Evolutionary conservation across 2,797 vertebrate species (phyloP).

Genomic region (Dendrocincla tyrannina): DNA sequence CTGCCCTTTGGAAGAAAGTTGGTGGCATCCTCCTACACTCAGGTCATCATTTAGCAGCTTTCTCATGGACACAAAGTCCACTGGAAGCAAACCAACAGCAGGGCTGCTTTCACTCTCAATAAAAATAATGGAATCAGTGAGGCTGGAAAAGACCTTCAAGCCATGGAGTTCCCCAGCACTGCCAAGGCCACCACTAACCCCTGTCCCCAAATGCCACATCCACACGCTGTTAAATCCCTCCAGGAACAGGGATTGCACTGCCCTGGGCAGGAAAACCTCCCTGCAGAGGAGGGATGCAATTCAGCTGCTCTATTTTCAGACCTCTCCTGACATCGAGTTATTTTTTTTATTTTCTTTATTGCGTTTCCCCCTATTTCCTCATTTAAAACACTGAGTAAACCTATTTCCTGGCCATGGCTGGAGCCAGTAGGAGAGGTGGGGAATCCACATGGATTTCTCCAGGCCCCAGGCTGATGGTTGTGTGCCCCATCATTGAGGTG

Average conservation of each 20-base stretch:
- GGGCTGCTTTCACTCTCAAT: neutral
- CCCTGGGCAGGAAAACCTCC: neutral
- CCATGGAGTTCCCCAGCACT: neutral
- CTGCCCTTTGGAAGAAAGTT: neutral
- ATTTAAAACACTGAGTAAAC: neutral
- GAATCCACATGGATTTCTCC: neutral
- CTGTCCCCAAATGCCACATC: neutral
- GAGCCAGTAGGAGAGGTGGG: neutral
- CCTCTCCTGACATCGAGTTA: neutral
- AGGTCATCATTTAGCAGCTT: neutral
- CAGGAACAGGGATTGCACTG: neutral
- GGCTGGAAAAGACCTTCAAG: neutral
- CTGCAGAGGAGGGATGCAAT: neutral
- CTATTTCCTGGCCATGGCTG: neutral
- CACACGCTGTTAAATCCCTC: neutral
- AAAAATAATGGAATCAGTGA: neutral
- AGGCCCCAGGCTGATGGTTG: too few relatives aligned
- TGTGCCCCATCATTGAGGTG: neutral
- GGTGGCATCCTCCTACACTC: neutral
- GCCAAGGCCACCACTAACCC: neutral
- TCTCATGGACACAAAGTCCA: fast-evolving
- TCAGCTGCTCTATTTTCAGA: neutral
- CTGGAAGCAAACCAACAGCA: neutral
- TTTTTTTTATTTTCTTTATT: neutral
- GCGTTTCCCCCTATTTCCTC: neutral